A percentile compares a stretch with the other conserved stretches of the same genome.
phyloP scores from a whole-genome alignment of 2,888 invertebrate genomes.

The Drosophila phalerata region DNA sequence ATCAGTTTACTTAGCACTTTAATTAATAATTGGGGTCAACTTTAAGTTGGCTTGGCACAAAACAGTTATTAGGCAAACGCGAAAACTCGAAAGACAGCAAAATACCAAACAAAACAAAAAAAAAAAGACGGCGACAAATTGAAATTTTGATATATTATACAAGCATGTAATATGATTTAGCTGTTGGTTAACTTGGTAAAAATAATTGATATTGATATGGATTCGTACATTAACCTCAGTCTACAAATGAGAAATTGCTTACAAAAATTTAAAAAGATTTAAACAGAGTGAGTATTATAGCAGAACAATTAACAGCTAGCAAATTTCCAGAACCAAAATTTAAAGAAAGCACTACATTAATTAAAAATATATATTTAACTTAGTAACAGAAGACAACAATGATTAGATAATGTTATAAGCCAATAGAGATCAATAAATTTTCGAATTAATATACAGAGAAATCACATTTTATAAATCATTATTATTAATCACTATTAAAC shows the following conservation, averaged over 20 bases:
- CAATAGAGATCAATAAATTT: too few relatives aligned
- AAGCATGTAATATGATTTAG: slow-evolving; percentile 14
- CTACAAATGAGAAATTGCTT: neutral
- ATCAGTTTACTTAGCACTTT: slow-evolving; percentile 27
- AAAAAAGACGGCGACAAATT: slow-evolving; percentile 8
- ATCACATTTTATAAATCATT: too few relatives aligned
- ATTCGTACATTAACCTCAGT: slow-evolving; percentile 6
- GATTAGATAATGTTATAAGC: too few relatives aligned
- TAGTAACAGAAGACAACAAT: too few relatives aligned
- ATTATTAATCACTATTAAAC: too few relatives aligned
- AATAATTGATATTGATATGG: neutral
- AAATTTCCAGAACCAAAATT: too few relatives aligned
- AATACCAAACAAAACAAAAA: too few relatives aligned
- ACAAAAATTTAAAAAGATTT: neutral
- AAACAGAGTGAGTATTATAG: neutral
- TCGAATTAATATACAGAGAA: too few relatives aligned
- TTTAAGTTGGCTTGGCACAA: slow-evolving; percentile 1
- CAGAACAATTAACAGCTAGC: too few relatives aligned
- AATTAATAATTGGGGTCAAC: slow-evolving; percentile 24
- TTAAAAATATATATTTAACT: too few relatives aligned
- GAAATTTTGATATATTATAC: slow-evolving; percentile 17
- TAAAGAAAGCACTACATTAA: too few relatives aligned
- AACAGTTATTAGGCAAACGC: slow-evolving; percentile 7
- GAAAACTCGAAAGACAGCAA: neutral
- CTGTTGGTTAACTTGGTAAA: slow-evolving; percentile 7